Evolutionary conservation across 2,797 vertebrate genomes (phyloP).

Genomic region (Harpagifer antarcticus): DNA sequence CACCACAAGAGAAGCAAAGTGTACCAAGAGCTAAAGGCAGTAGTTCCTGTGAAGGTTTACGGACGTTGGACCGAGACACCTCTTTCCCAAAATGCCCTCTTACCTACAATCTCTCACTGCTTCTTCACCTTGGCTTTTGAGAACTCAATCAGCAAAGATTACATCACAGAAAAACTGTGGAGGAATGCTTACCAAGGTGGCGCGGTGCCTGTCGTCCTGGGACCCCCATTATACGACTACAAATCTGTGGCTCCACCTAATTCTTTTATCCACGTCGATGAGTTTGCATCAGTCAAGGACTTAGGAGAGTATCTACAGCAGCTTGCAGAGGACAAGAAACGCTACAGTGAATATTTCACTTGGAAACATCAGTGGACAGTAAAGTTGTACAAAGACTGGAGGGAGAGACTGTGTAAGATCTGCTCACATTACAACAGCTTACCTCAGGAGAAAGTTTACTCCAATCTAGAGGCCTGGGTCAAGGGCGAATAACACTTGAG

Average conservation of each 20-base stretch:
- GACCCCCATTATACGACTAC: conserved; percentile 86
- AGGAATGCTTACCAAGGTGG: conserved; percentile 87
- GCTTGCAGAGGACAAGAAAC: conserved; percentile 78
- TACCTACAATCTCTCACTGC: conserved; percentile 88
- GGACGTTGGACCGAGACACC: conserved; percentile 76
- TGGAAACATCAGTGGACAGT: conserved; percentile 85
- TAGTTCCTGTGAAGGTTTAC: conserved; percentile 85
- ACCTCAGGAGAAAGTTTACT: conserved; percentile 79
- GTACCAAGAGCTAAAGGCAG: conserved; percentile 79
- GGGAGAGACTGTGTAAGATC: conserved; percentile 89
- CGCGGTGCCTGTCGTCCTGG: conserved; percentile 90
- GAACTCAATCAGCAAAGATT: conserved; percentile 90
- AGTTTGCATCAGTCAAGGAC: conserved; percentile 85
- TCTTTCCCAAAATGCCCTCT: conserved; percentile 79
- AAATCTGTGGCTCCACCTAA: conserved; percentile 85
- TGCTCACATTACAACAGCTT: conserved; percentile 81
- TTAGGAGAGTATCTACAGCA: conserved; percentile 84
- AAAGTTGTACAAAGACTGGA: conserved; percentile 87
- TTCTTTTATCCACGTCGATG: conserved; percentile 92
- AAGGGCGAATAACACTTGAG: neutral
- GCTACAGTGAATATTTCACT: conserved; percentile 84
- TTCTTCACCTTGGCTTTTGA: conserved; percentile 96
- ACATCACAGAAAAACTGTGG: conserved; percentile 98
- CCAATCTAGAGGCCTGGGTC: conserved; percentile 83
- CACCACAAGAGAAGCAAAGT: conserved; percentile 84